phyloP scores from a whole-genome alignment of 1,140 invertebrate genomes.

The Telenomus remus region DNA sequence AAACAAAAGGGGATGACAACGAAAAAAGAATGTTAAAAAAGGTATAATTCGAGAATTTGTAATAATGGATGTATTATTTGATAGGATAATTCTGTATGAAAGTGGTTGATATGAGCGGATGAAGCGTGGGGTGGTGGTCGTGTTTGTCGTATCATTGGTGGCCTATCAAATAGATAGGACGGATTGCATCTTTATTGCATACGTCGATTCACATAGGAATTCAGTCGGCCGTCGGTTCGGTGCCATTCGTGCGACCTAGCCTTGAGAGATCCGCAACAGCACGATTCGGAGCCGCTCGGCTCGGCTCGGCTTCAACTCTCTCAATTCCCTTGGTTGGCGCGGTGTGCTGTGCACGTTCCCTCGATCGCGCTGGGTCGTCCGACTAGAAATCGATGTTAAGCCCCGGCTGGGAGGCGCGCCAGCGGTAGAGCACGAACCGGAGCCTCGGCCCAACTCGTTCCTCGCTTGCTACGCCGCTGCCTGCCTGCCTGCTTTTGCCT shows the following conservation, averaged over 20 bases:
- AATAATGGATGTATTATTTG: not conserved
- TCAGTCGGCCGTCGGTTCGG: constrained; percentile 51
- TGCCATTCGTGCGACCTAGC: constrained; percentile 55
- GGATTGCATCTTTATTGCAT: constrained; percentile 60
- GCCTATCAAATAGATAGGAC: constrained; percentile 48
- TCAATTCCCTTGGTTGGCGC: constrained; percentile 32
- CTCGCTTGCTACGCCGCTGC: constrained; percentile 38
- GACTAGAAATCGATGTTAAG: constrained; percentile 73
- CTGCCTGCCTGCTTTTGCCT: constrained; percentile 32
- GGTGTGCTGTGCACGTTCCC: constrained; percentile 57
- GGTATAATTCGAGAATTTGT: too few species aligned
- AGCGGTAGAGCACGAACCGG: constrained; percentile 54
- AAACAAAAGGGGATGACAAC: too few species aligned
- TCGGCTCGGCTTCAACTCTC: constrained; percentile 21
- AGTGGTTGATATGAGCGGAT: not conserved
- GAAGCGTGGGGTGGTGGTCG: constrained; percentile 7
- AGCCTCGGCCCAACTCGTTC: constrained; percentile 54
- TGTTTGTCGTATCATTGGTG: constrained; percentile 30
- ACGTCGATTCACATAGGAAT: constrained; percentile 57
- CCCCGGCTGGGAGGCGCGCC: constrained; percentile 64
- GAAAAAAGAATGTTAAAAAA: too few species aligned
- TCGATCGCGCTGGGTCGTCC: constrained; percentile 67
- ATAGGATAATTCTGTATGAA: not conserved
- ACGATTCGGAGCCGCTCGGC: constrained; percentile 26
- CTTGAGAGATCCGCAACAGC: constrained; percentile 53